Evolutionary conservation across 1,140 invertebrate genomes (phyloP), one percentile per base, ranked within the genome.

Genomic region (Caenorhabditis brenneri): DNA sequence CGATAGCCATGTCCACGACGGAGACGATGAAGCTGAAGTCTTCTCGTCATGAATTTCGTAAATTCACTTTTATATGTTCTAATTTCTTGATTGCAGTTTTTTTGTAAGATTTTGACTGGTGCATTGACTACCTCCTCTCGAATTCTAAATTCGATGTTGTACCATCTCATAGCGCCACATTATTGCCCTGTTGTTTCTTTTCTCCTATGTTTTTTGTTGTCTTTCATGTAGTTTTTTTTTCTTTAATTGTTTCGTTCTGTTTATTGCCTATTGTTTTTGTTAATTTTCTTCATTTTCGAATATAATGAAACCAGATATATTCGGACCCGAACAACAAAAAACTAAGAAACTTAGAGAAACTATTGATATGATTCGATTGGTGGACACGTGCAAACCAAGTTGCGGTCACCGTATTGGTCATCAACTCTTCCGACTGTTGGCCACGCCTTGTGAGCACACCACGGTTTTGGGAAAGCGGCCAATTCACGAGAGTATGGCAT

Each of bases 391-490:
- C 97, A 99, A 0, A 99, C 95, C 19, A 99, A 93, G 92, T 99
- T 96, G 91, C 96, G 96, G 91, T 99, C 98, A 2, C 97, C 98
- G 88, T 97, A 99, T 88, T 95, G 95, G 91, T 99, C 97, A 91
- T 99, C 97, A 83, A 99, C 98, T 89, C 97, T 93, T 36, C 95
- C 94, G 1, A 98, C 96, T 27, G 95, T 96, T 16, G 97, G 97
- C 97, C 97, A 99, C 48, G 29, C 16, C 53, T 87, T 84, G 78
- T 86, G 84, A 78, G 85, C 65, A 58, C 86, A 88, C 86, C 87
- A 88, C 10, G 84, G 87, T 80, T 88, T 87, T 82, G 97, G 97
- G 89, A 96, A 99, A 86, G 96, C 97, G n/a, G 96, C 97, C 88
- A 95, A 92, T 92, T 98, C 94, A 86, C 96, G 93, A 4, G 94